Percentiles rank a stretch among this genome's conserved stretches.
phyloP scores from a whole-genome alignment of 2,888 invertebrate genomes.

The Tipula unca region DNA sequence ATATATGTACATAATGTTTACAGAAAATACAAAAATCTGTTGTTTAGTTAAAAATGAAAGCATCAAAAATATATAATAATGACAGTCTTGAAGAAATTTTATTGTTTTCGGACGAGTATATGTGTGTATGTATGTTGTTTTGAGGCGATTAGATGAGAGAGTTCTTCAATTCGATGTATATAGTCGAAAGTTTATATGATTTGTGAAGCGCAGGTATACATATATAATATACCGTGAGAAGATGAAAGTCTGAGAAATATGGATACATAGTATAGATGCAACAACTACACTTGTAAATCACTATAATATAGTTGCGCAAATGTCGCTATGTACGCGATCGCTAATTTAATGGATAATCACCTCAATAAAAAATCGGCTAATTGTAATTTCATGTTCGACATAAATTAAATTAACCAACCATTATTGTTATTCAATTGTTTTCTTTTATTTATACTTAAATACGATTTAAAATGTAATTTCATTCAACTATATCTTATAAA shows the following conservation, averaged over 20 bases:
- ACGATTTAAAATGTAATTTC: neutral
- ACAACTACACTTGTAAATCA: neutral
- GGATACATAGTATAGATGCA: too few species aligned
- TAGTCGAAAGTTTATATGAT: neutral
- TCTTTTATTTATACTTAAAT: neutral
- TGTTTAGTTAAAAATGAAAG: neutral
- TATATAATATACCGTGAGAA: neutral
- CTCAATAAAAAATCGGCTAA: neutral
- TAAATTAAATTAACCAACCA: neutral
- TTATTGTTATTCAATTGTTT: neutral
- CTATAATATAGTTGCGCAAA: neutral
- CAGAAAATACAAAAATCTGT: neutral
- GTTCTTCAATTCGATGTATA: neutral
- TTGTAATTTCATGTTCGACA: neutral
- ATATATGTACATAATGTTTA: neutral
- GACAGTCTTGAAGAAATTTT: too few species aligned
- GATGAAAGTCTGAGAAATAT: neutral
- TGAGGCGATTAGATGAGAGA: neutral
- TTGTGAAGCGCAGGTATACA: too few species aligned
- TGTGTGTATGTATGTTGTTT: neutral
- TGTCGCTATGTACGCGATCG: neutral
- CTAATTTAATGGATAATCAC: neutral
- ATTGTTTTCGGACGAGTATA: neutral
- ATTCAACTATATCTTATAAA: neutral
- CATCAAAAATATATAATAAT: neutral